These are phyloP conservation scores for Cephus spinipes DNA, from an alignment of 2,888 invertebrate genomes.

Conservation along the genomic window DNA sequence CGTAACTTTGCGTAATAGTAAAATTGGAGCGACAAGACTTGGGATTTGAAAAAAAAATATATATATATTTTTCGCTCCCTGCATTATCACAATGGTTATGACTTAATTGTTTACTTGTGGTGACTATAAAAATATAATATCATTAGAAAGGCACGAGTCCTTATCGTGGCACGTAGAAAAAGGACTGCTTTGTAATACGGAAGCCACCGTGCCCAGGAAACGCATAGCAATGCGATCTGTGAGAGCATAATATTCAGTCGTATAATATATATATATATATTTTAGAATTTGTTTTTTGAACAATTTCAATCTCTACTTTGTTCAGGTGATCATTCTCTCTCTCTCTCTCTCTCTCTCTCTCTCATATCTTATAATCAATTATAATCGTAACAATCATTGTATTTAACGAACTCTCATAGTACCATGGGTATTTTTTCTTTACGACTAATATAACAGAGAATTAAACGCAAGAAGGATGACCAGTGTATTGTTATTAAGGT, in stretches of 20 bases:
- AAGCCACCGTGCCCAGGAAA: neutral
- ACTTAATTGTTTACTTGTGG: neutral
- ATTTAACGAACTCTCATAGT: too few relatives aligned
- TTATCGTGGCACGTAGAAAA: neutral
- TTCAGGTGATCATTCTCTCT: neutral
- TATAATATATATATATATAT: neutral
- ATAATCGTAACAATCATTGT: too few relatives aligned
- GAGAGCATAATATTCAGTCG: neutral
- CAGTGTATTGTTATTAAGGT: too few relatives aligned
- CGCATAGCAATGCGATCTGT: neutral
- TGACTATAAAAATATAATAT: neutral
- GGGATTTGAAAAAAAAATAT: neutral
- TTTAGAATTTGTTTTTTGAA: neutral
- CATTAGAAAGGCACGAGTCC: neutral
- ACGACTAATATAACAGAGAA: too few relatives aligned
- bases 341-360: too few relatives aligned
- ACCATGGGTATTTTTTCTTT: too few relatives aligned
- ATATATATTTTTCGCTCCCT: neutral
- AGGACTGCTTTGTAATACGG: neutral
- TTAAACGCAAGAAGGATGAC: too few relatives aligned
- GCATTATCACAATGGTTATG: neutral
- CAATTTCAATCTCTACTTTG: neutral
- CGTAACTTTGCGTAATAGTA: neutral
- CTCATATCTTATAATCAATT: too few relatives aligned
- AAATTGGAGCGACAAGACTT: neutral